Percentiles rank a stretch among this genome's conserved stretches.
Evolutionary conservation across 2,113 vertebrate species (phyloP).

Genomic region (Eretmodus cyanostictus): DNA sequence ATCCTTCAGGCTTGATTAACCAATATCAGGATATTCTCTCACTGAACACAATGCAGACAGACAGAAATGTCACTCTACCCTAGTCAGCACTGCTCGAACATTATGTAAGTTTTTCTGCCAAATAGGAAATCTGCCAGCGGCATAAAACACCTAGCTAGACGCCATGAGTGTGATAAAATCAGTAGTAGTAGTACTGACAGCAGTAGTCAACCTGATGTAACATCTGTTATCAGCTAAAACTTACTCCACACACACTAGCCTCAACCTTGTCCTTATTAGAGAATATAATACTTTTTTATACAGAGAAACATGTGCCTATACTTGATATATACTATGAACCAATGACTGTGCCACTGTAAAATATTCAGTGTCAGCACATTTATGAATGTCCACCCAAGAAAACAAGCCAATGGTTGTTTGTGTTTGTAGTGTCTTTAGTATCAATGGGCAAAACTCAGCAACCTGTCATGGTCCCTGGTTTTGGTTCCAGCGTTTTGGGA

Average conservation of each 20-base stretch:
- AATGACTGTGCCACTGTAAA: neutral
- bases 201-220: neutral
- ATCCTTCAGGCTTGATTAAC: neutral
- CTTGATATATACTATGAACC: neutral
- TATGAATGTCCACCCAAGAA: neutral
- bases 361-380: neutral
- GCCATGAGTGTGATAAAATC: neutral
- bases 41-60: neutral
- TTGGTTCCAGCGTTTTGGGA: neutral
- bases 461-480: neutral
- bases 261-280: neutral
- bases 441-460: neutral
- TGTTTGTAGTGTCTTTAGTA: neutral
- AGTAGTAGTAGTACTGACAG: neutral
- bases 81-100: neutral
- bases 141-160: neutral
- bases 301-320: neutral
- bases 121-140: neutral
- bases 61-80: neutral
- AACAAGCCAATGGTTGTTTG: neutral
- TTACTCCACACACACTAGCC: too few species aligned
- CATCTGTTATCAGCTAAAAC: neutral
- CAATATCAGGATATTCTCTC: neutral
- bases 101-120: neutral
- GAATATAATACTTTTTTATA: neutral